Evolutionary conservation across 1,140 invertebrate species (phyloP).

Genomic region (Dinothrombium tinctorium): DNA sequence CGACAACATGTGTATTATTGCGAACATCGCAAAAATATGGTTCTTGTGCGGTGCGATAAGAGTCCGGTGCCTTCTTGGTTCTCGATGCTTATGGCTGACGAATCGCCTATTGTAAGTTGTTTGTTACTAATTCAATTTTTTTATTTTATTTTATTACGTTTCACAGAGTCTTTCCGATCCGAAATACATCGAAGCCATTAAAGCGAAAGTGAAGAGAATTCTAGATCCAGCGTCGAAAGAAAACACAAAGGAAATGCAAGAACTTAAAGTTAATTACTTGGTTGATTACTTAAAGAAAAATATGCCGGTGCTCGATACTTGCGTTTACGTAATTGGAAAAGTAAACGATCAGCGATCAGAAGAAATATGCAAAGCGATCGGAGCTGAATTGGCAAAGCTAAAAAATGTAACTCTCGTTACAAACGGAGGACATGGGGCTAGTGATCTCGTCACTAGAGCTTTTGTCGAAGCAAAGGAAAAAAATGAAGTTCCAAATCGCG

Average conservation of each 20-base stretch:
- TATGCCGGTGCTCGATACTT: constrained; percentile 14
- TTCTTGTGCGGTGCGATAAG: constrained; percentile 20
- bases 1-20: constrained; percentile 25
- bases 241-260: constrained; percentile 17
- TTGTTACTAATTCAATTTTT: too few species aligned
- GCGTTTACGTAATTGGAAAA: constrained; percentile 20
- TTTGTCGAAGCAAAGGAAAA: constrained; percentile 15
- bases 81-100: constrained; percentile 13
- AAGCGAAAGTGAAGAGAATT: constrained; percentile 15
- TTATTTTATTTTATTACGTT: too few species aligned
- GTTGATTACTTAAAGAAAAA: constrained; percentile 15
- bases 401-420: constrained; percentile 19
- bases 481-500: background rate
- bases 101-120: constrained; percentile 13
- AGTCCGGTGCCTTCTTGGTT: constrained; percentile 14
- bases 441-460: constrained; percentile 17
- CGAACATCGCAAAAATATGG: constrained; percentile 22
- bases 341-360: constrained; percentile 12
- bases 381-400: constrained; percentile 19
- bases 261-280: constrained; percentile 18
- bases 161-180: too few species aligned
- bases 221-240: constrained; percentile 18
- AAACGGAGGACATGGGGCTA: constrained; percentile 20
- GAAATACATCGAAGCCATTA: constrained; percentile 15
- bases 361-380: constrained; percentile 19